phyloP scores from a whole-genome alignment of 2,113 vertebrate species.

The Ceuthmochares aereus region DNA sequence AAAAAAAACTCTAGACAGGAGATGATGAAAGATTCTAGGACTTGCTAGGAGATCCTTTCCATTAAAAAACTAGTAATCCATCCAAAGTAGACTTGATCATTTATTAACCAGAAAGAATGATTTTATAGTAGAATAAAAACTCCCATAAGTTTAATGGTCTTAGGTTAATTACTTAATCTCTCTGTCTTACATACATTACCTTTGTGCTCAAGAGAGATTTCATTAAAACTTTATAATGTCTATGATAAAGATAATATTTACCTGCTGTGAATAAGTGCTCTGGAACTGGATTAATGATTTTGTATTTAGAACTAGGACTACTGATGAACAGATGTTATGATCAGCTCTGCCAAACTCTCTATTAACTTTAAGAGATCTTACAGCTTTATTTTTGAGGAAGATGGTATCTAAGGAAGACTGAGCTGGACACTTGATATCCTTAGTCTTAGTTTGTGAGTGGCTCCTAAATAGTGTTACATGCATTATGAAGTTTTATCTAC shows the following conservation, averaged over 20 bases:
- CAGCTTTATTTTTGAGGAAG: background rate
- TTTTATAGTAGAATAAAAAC: background rate
- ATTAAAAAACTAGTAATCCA: background rate
- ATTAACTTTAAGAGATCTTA: background rate
- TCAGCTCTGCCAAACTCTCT: background rate
- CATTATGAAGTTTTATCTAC: background rate
- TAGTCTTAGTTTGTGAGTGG: background rate
- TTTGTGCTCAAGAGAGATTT: background rate
- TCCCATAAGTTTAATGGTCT: background rate
- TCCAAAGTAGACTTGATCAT: background rate
- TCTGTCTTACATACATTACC: background rate
- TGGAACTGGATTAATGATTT: background rate
- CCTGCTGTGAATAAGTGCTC: background rate
- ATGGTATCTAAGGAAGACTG: background rate
- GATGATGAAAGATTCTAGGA: background rate
- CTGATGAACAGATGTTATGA: background rate
- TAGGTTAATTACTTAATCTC: background rate
- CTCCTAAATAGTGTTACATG: background rate
- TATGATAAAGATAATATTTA: background rate
- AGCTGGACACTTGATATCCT: background rate
- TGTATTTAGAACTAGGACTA: background rate
- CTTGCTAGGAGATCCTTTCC: background rate
- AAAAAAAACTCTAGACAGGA: background rate
- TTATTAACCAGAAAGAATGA: background rate
- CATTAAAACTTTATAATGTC: background rate